Conservation (phyloP, 2,113 vertebrate genomes). For the Struthio camelus region DNA sequence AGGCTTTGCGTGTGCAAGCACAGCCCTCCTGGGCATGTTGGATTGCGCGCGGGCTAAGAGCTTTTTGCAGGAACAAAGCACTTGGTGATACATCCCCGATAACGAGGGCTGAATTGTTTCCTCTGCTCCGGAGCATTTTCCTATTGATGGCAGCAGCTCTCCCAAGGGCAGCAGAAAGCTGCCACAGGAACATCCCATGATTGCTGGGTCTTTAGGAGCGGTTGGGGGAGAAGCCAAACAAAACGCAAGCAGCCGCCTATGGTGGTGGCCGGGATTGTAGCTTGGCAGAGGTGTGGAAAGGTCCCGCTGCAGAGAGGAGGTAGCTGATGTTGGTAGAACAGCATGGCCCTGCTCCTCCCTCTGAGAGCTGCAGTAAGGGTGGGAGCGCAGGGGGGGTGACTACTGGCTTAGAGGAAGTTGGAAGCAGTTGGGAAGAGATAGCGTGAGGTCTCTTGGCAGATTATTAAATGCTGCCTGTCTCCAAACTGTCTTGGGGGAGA, state of each 20-base stretch:
- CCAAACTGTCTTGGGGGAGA: not conserved
- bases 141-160: not conserved
- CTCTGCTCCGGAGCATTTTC: not conserved
- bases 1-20: not conserved
- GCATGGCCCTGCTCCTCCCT: not conserved
- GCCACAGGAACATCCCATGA: fast-evolving
- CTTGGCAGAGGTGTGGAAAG: not conserved
- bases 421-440: not conserved
- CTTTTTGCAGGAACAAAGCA: not conserved
- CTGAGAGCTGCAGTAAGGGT: not conserved
- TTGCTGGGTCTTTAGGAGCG: not conserved
- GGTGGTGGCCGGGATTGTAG: fast-evolving
- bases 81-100: not conserved
- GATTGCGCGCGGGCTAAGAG: not conserved
- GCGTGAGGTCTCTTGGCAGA: not conserved
- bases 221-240: not conserved
- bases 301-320: fast-evolving
- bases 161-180: not conserved
- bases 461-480: not conserved
- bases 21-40: not conserved
- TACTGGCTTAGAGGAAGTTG: not conserved
- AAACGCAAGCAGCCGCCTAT: fast-evolving
- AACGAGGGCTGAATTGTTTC: not conserved
- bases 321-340: no score
- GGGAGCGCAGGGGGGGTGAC: not conserved